A percentile compares a stretch with the other conserved stretches of the same genome.
Conservation (phyloP, 1,140 invertebrate genomes). For the Sipha flava region DNA sequence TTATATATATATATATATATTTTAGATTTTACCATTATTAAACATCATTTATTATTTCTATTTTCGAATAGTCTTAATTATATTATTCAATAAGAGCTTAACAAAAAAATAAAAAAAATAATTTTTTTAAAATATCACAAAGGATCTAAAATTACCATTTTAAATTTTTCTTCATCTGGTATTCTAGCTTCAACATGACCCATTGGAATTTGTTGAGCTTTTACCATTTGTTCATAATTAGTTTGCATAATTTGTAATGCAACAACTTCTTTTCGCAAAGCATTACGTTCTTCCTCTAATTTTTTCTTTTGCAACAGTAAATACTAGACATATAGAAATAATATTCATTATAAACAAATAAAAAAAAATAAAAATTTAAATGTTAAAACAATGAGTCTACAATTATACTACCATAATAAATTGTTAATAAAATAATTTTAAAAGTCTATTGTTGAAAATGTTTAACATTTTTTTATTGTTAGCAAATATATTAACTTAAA, state of each 20-base stretch:
- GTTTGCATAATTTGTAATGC: constrained; percentile 85
- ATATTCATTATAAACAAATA: background rate
- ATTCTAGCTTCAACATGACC: constrained; percentile 76
- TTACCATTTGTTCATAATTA: constrained; percentile 93
- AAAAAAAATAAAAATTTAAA: background rate
- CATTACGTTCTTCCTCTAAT: constrained; percentile 85
- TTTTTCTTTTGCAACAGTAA: constrained; percentile 84
- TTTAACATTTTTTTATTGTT: too few species aligned
- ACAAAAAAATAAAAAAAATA: too few species aligned
- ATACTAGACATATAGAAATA: constrained; percentile 54
- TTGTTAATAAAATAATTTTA: too few species aligned
- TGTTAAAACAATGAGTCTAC: background rate
- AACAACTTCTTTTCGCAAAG: constrained; percentile 88
- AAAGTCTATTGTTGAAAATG: too few species aligned
- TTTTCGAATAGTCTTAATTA: too few species aligned
- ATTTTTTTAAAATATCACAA: background rate
- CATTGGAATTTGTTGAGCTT: constrained; percentile 87
- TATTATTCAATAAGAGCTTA: too few species aligned
- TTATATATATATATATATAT: too few species aligned
- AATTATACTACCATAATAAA: too few species aligned
- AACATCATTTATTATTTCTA: too few species aligned
- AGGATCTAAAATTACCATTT: constrained; percentile 67
- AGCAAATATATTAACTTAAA: too few species aligned
- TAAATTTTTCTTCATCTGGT: constrained; percentile 91
- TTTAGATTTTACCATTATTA: too few species aligned